A percentile compares a stretch with the other conserved stretches of the same genome.
Conservation (phyloP, 2,797 vertebrate species). For the Alfaro cultratus region DNA sequence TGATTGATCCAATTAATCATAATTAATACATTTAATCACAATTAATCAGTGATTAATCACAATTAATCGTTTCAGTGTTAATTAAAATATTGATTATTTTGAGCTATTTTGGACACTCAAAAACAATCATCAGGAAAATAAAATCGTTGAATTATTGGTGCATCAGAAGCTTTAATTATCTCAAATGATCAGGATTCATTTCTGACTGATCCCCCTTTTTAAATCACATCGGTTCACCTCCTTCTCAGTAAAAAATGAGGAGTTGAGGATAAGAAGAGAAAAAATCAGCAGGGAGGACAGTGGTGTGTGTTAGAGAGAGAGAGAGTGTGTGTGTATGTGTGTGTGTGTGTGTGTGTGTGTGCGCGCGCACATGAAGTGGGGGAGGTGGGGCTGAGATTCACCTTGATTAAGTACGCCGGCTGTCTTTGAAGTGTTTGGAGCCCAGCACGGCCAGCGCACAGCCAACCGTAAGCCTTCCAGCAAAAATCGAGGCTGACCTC, state of each 20-base stretch:
- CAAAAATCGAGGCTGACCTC: slow-evolving; percentile 90
- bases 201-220: slow-evolving; percentile 59
- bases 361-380: slow-evolving; percentile 49
- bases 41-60: too few relatives aligned
- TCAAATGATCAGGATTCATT: slow-evolving; percentile 41
- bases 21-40: too few relatives aligned
- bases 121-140: background rate
- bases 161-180: slow-evolving; percentile 4
- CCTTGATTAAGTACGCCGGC: slow-evolving; percentile 95
- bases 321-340: background rate
- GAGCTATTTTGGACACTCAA: background rate
- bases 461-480: slow-evolving; percentile 83
- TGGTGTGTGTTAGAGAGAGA: slow-evolving; percentile 7
- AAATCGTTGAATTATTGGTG: too few relatives aligned
- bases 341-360: slow-evolving; percentile 28
- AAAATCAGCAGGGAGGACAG: slow-evolving; percentile 64
- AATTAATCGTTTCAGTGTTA: background rate
- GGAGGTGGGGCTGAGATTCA: slow-evolving; percentile 82
- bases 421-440: slow-evolving; percentile 95
- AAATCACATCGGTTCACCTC: slow-evolving; percentile 67
- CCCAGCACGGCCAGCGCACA: slow-evolving; percentile 87
- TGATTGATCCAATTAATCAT: too few relatives aligned
- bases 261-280: slow-evolving; percentile 49
- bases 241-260: slow-evolving; percentile 53
- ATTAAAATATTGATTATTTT: background rate